Base-by-base conservation (phyloP, 2,888 invertebrate species). In the Aleiodes leptofemur region DNA sequence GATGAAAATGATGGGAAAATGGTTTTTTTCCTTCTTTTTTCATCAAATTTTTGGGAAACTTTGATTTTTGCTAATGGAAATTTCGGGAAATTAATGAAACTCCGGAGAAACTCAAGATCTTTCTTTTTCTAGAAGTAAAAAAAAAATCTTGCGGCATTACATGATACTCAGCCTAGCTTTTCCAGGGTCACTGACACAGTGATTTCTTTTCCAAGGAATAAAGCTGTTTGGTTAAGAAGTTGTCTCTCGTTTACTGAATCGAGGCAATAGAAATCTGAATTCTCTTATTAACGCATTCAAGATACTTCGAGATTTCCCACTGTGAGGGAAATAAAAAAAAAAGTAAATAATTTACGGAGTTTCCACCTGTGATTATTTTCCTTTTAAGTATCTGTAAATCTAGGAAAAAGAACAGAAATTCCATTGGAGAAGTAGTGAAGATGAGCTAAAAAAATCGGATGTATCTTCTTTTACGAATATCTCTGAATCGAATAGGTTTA, bases 111-210 rank as follows among this genome's bases (percentile, higher is more conserved):
- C 9, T 43, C 43, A 43, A 43, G 43, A 43, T 43, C 43, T 43
- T 23, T 3, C 43, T 3, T 43, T 43, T 43, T 43, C 11, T 11
- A 9, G 8, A 43, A 8, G 0, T 43, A 11, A 11, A 43, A 43
- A 43, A 43, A 38, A 61, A 14, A 38, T 64, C 59, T 71, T 16
- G 31, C 56, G n/a, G 16, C 29, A 70, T 43, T 71, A 50, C 50
- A 50, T 59, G 55, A 64, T 48, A 70, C 38, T 66, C 71, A 72
- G 55, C 74, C 71, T 57, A 43, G 61, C 70, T 75, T 80, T 78
- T 76, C 74, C 69, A 78, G 80, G 77, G 73, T 77, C 74, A 70
- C 56, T 79, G 77, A 81, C 79, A 77, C 76, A 64, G 11, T 9
- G 77, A 77, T 80, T 79, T 79, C 78, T 80, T 78, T 78, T 78